A percentile compares a stretch with the other conserved stretches of the same genome.
Evolutionary conservation across 1,140 invertebrate species (phyloP).

Genomic region (Trypoxylus dichotomus): DNA sequence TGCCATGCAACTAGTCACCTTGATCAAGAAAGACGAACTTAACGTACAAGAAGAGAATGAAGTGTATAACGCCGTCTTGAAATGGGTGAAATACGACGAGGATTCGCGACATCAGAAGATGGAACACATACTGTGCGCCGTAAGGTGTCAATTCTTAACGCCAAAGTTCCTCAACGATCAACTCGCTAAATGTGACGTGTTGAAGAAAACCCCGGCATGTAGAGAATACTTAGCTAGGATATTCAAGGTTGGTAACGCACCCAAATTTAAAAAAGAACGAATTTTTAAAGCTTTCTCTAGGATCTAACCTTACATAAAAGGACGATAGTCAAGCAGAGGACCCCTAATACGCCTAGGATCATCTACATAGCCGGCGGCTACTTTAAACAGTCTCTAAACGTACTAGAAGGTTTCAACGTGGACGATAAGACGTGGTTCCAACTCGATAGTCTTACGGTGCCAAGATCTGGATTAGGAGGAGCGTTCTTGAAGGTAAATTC

Average conservation of each 20-base stretch:
- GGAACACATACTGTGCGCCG: conserved; percentile 82
- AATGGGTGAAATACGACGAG: conserved; percentile 88
- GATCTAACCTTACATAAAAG: conserved; percentile 83
- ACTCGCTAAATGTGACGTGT: conserved; percentile 85
- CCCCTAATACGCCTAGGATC: conserved; percentile 81
- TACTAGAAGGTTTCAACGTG: conserved; percentile 84
- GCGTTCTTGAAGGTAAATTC: conserved; percentile 73
- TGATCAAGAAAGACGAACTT: conserved; percentile 84
- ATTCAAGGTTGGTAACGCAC: conserved; percentile 65
- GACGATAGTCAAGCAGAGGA: conserved; percentile 76
- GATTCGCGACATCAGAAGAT: conserved; percentile 81
- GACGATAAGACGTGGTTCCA: conserved; percentile 82
- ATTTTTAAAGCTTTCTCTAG: too few relatives aligned
- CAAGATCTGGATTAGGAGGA: conserved; percentile 84
- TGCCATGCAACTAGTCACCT: conserved; percentile 73
- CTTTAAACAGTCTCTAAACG: conserved; percentile 79
- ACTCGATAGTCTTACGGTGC: conserved; percentile 76
- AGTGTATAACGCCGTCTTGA: conserved; percentile 88
- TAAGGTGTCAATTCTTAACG: conserved; percentile 89
- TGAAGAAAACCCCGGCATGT: conserved; percentile 87
- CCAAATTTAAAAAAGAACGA: too few relatives aligned
- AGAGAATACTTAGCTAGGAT: conserved; percentile 87
- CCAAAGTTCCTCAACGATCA: conserved; percentile 87
- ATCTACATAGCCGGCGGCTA: conserved; percentile 92
- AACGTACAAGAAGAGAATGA: conserved; percentile 89